Base-by-base conservation (phyloP, 2,113 vertebrate genomes). In the Dolichallabes microphthalmus region DNA sequence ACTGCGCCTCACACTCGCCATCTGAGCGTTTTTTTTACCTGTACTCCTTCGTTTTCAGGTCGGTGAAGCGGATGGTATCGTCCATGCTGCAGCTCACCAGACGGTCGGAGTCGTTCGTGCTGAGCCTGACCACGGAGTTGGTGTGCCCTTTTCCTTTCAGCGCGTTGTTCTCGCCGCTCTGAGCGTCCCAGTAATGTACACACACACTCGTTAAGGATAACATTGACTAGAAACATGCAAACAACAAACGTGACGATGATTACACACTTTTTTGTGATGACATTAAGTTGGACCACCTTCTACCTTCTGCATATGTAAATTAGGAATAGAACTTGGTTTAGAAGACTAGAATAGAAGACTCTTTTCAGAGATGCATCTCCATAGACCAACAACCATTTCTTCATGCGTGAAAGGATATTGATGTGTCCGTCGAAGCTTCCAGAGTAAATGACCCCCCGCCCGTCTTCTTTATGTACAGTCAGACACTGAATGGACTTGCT, bases 51-150 rank as follows among this genome's bases (percentile, higher is more conserved):
- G 94, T 95, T 55, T 5, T 84, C 17, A 98, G 87, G 89, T 58
- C 94, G 55, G 96, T 98, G 75, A 92, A 99, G 71, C 98, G 97
- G 85, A 99, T 92, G 0, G 97, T 98, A 60, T 99, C 98, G 1
- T 99, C 98, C 98, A 99, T 99, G 90, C 98, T 96, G 93, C 97
- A 98, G 14, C 95, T 96, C 71, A 99, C 96, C 85, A 99, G 93
- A 74, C 96, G 94, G 25, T 92, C 90, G 0, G 89, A 89, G 1
- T 96, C 95, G 1, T 97, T 92, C 55, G 95, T 90, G 0, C 88
- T 91, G 95, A 99, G 96, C 90, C 94, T 95, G 85, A 94, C 96
- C 90, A 99, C 98, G 90, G 95, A 96, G 90, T 99, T 99, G 25
- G 95, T 96, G 91, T 99, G 98, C 39, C 97, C 97, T 87, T 99